A percentile compares a stretch with the other conserved stretches of the same genome.
These are phyloP conservation scores for Minunthozetes semirufus DNA, from an alignment of 2,888 invertebrate genomes.

Conservation along the genomic window DNA sequence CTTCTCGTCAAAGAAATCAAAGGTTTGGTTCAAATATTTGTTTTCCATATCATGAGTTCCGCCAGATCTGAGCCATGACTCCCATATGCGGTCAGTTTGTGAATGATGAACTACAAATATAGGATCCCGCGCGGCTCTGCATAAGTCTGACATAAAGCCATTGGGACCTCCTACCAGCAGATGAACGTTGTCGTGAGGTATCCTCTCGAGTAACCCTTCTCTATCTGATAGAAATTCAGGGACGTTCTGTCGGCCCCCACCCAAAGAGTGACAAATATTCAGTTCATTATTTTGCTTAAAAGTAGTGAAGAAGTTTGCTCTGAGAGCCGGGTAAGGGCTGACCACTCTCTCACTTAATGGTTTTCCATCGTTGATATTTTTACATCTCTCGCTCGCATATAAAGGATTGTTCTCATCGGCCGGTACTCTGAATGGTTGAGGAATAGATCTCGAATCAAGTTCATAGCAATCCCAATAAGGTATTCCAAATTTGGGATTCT, in stretches of 20 bases:
- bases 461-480: constrained; percentile 5
- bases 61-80: background rate
- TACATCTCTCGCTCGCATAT: background rate
- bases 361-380: background rate
- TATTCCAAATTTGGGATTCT: background rate
- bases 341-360: background rate
- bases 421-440: background rate
- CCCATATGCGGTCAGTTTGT: background rate
- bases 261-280: background rate
- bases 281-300: constrained; percentile 7
- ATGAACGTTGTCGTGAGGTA: background rate
- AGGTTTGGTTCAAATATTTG: constrained; percentile 5
- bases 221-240: background rate
- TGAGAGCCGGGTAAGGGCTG: background rate
- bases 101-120: background rate
- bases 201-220: background rate
- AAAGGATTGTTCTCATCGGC: background rate
- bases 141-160: background rate
- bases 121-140: background rate
- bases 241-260: background rate
- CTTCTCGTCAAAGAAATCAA: background rate
- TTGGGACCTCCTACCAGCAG: background rate
- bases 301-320: background rate
- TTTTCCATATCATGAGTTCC: background rate
- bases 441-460: background rate